These are phyloP conservation scores for Porites cylindrica DNA, from an alignment of 92 coral and sea anemone species.

Conservation along the genomic window DNA sequence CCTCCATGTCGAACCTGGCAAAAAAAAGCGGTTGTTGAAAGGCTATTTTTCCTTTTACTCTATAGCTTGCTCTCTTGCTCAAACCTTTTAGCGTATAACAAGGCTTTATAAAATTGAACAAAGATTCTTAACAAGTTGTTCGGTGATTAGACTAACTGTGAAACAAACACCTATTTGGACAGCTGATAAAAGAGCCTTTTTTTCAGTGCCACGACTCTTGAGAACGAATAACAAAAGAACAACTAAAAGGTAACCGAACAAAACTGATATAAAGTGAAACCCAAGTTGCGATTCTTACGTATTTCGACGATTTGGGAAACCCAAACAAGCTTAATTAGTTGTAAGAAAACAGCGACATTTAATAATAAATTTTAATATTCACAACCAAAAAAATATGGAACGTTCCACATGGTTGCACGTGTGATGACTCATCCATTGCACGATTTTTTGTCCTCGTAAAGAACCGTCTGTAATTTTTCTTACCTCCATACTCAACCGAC, in stretches of 20 bases:
- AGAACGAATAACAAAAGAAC: slow-evolving; percentile 2
- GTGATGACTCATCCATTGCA: background rate
- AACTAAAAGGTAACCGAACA: background rate
- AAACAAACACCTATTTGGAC: slow-evolving; percentile 8
- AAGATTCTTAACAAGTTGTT: background rate
- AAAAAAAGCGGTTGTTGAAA: background rate
- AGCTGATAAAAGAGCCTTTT: slow-evolving; percentile 25
- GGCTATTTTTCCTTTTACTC: too few species aligned
- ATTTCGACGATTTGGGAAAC: background rate
- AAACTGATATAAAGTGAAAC: background rate
- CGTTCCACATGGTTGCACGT: slow-evolving; percentile 25
- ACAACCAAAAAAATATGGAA: background rate
- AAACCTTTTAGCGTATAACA: background rate
- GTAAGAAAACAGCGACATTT: background rate
- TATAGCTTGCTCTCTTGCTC: background rate
- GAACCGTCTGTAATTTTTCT: slow-evolving; percentile 10
- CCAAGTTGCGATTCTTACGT: background rate
- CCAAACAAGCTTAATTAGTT: background rate
- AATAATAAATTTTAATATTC: slow-evolving; percentile 33
- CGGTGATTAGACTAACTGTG: background rate
- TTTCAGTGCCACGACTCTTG: background rate
- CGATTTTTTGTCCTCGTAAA: background rate
- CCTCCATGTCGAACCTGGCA: too few species aligned
- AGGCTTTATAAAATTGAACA: background rate
- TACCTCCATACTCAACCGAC: slow-evolving; percentile 87